phyloP scores from a whole-genome alignment of 2,888 invertebrate genomes.

The Lepidochrysops patricia region DNA sequence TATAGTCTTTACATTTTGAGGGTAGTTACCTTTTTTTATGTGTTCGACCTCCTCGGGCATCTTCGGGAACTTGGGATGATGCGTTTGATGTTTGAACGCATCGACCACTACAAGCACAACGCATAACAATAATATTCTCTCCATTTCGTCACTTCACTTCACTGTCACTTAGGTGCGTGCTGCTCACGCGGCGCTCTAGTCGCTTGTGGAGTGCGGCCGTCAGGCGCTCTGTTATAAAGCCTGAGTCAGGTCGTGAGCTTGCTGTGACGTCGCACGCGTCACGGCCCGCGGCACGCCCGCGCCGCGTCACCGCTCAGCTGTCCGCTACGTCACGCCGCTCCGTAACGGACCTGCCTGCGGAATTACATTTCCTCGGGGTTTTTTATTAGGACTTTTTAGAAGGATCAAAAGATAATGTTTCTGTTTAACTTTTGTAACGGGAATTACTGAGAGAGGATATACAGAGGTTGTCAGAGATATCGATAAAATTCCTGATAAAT shows the following conservation, averaged over 20 bases:
- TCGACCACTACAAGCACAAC: conserved; percentile 43
- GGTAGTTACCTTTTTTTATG: conserved; percentile 40
- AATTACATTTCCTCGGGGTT: neutral
- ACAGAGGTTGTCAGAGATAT: no score
- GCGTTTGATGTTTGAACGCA: conserved; percentile 41
- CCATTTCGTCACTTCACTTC: conserved; percentile 42
- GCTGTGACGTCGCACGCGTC: conserved; percentile 41
- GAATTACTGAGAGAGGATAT: neutral
- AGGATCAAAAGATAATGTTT: neutral
- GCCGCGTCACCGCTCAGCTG: conserved; percentile 26
- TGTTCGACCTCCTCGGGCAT: conserved; percentile 32
- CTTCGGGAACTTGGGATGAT: conserved; percentile 52
- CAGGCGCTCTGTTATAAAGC: conserved; percentile 54
- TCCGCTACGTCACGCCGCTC: conserved; percentile 34
- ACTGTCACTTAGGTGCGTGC: conserved; percentile 42
- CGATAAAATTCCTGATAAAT: no score
- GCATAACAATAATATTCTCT: conserved; percentile 46
- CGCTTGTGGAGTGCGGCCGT: conserved; percentile 42
- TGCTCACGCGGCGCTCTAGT: conserved; percentile 44
- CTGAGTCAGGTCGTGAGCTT: conserved; percentile 40
- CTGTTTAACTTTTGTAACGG: neutral
- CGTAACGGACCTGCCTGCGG: conserved; percentile 1
- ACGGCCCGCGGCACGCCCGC: conserved; percentile 27
- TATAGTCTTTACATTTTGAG: no score
- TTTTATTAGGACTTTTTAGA: neutral